Percentiles rank a stretch among this genome's conserved stretches.
phyloP scores from a whole-genome alignment of 2,113 vertebrate genomes.

The Corydoras sp. region DNA sequence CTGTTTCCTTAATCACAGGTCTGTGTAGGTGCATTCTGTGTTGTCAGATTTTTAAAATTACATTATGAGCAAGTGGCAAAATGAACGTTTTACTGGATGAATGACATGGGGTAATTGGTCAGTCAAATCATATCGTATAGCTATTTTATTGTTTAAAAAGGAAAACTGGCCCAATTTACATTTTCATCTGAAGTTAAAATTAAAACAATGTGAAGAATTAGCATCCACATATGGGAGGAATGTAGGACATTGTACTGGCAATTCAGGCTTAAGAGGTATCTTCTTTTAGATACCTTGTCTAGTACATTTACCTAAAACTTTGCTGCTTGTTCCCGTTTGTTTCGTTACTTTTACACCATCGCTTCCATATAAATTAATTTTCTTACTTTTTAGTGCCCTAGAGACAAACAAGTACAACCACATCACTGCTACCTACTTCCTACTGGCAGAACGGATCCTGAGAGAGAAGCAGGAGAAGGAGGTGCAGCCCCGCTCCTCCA shows the following conservation, averaged over 20 bases:
- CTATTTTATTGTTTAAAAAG: no score
- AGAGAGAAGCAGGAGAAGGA: conserved; percentile 96
- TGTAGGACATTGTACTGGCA: neutral
- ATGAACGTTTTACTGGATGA: no score
- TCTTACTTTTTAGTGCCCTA: conserved; percentile 71
- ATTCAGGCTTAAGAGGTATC: neutral
- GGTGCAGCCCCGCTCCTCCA: conserved; percentile 86
- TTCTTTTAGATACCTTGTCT: neutral
- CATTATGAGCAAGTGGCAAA: no score
- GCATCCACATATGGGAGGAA: neutral
- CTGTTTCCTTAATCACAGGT: no score
- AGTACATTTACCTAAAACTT: neutral
- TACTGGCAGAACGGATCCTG: conserved; percentile 91
- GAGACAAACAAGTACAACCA: conserved; percentile 99
- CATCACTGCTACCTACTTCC: conserved; percentile 97
- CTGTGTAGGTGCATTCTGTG: no score
- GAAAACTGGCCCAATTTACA: no score
- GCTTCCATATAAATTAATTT: neutral
- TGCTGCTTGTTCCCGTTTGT: neutral
- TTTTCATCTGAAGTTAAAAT: no score
- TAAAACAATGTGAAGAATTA: no score
- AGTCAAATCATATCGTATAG: no score
- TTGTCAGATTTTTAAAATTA: no score
- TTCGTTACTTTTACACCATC: neutral
- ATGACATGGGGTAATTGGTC: no score